phyloP scores from a whole-genome alignment of 2,113 vertebrate species.

The Brachyistius frenatus region DNA sequence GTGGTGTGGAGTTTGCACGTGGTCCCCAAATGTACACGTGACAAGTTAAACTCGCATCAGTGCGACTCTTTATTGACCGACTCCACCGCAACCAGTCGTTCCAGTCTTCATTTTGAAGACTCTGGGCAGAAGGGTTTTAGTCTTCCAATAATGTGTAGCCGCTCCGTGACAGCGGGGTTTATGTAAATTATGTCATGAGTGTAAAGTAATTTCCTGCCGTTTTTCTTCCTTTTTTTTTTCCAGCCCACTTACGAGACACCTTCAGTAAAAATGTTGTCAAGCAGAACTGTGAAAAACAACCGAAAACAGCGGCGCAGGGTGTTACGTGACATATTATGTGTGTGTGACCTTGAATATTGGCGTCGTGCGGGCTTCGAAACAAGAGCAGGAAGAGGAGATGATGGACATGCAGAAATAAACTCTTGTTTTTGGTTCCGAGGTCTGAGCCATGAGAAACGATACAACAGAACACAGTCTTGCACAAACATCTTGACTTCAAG shows the following conservation, averaged over 20 bases:
- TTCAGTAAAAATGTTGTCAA: slow-evolving; percentile 42
- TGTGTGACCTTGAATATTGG: slow-evolving; percentile 68
- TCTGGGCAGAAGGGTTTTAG: neutral
- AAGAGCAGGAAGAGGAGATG: slow-evolving; percentile 68
- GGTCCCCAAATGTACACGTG: neutral
- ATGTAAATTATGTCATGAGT: slow-evolving; percentile 46
- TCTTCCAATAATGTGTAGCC: neutral
- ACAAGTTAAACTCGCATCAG: neutral
- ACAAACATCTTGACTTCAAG: slow-evolving; percentile 17
- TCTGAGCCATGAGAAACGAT: slow-evolving; percentile 20
- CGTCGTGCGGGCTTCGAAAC: slow-evolving; percentile 46
- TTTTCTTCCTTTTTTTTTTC: slow-evolving; percentile 56
- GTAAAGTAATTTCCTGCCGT: slow-evolving; percentile 39
- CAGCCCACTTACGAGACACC: slow-evolving; percentile 47
- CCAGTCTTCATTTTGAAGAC: neutral
- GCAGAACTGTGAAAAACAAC: slow-evolving; percentile 57
- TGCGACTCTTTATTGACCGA: neutral
- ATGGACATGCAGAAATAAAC: slow-evolving; percentile 60
- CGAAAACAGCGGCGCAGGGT: slow-evolving; percentile 10
- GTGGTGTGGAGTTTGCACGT: too few species aligned
- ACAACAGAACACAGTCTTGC: slow-evolving; percentile 13
- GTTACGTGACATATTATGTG: slow-evolving; percentile 60
- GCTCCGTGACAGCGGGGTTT: slow-evolving; percentile 22
- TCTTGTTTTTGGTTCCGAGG: slow-evolving; percentile 22
- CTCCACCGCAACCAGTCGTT: too few species aligned